Base-by-base conservation (phyloP, 2,797 vertebrate species). In the Anas flavirostris region DNA sequence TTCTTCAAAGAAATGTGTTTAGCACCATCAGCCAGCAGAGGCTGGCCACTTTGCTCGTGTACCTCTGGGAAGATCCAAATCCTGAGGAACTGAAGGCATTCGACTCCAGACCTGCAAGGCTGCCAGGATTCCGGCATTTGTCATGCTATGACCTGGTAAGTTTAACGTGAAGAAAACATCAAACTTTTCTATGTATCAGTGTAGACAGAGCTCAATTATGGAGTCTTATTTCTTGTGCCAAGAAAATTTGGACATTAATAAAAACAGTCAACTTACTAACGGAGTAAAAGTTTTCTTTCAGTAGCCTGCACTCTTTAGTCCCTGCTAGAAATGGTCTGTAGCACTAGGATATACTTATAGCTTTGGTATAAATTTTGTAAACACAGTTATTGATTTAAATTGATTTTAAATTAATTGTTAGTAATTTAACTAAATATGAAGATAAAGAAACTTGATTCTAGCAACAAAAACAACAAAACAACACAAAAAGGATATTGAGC, bases 371-470 rank as follows among this genome's bases (percentile, higher is more conserved):
- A 67, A 41, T 90, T 91, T 88, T 86, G 29, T 78, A n/a, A 52
- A 56, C 2, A 4, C 16, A n/a, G 10, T 67, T 89, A 70, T 55
- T 70, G 55, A 58, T 96, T 75, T 46, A 79, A 84, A 79, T 66
- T 53, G 33, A 67, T 53, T 91, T 83, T 44, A 56, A 35, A 74
- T 52, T 88, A 59, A 73, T 87, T 60, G 35, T 50, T 63, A 69
- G 55, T 67, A 76, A 81, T 86, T 94, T 92, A 89, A 64, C 58
- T 79, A 89, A 93, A 77, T 79, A 77, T 21, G 9, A 72, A 52
- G 46, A 33, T 63, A 69, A 82, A 94, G 67, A 72, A 80, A 56
- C 52, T 92, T 56, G 31, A 76, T 63, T 44, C 43, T 63, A 91
- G 8, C 58, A 83, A 56, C 5, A n/a, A 25, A 25, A 58, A 31